Evolutionary conservation across 2,113 vertebrate species (phyloP).

Genomic region (Pipa parva): DNA sequence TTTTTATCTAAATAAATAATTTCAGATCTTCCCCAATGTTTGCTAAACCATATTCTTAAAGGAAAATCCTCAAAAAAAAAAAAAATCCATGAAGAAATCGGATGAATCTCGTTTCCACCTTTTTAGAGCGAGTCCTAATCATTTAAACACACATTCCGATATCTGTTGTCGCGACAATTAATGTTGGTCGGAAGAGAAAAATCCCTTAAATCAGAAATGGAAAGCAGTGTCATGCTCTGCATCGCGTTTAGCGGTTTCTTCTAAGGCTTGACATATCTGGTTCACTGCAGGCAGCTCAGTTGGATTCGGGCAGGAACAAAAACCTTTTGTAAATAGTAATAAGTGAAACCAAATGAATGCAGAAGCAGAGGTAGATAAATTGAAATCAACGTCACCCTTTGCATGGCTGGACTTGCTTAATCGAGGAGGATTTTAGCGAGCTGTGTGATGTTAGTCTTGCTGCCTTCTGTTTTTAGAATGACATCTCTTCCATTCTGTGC

Average conservation of each 20-base stretch:
- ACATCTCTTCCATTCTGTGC: neutral
- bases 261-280: neutral
- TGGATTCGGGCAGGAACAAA: conserved; percentile 20
- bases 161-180: too few species aligned
- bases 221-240: neutral
- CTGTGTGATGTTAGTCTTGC: conserved; percentile 3
- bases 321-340: conserved; percentile 22
- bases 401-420: conserved; percentile 19
- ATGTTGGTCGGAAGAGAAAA: neutral
- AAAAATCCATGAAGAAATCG: too few species aligned
- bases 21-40: too few species aligned
- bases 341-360: conserved; percentile 5
- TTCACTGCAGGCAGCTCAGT: conserved; percentile 19
- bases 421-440: conserved; percentile 1
- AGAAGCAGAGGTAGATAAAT: neutral
- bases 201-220: neutral
- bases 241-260: neutral
- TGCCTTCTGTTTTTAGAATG: too few species aligned
- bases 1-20: too few species aligned
- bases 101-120: neutral
- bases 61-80: too few species aligned
- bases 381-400: neutral
- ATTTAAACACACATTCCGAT: too few species aligned
- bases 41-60: too few species aligned
- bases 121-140: too few species aligned